phyloP scores from a whole-genome alignment of 2,888 invertebrate genomes.

The Cosmia trapezina region DNA sequence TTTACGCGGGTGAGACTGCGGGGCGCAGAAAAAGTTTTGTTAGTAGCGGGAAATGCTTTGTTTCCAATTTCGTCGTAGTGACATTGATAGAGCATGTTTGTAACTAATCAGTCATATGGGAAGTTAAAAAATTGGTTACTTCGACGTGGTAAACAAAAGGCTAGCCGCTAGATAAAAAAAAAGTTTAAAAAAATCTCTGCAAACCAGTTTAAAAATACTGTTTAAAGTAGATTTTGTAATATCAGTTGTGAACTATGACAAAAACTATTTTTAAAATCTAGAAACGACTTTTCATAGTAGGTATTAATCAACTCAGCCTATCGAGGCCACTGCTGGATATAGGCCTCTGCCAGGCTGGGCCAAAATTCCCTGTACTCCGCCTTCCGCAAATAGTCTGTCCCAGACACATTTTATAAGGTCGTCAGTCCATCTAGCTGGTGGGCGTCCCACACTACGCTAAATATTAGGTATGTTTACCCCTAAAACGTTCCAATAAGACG shows the following conservation, averaged over 20 bases:
- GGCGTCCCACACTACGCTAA: too few species aligned
- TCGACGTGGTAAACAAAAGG: background rate
- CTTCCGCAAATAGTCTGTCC: background rate
- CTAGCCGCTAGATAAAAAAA: background rate
- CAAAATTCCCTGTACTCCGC: too few species aligned
- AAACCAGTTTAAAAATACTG: background rate
- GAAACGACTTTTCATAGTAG: background rate
- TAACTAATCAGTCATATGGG: conserved; percentile 36
- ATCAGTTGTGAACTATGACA: background rate
- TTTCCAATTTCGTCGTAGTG: conserved; percentile 46
- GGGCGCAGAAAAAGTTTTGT: conserved; percentile 33
- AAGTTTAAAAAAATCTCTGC: background rate
- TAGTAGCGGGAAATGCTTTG: background rate
- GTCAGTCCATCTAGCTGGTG: background rate
- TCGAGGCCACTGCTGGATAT: background rate
- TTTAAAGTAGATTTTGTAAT: background rate
- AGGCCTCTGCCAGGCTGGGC: too few species aligned
- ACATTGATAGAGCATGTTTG: conserved; percentile 51
- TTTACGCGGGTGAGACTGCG: too few species aligned
- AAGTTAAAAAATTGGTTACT: conserved; percentile 27
- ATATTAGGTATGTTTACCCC: background rate
- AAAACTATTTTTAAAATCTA: background rate
- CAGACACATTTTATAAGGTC: background rate
- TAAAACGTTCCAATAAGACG: background rate
- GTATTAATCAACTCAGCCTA: background rate